A percentile compares a stretch with the other conserved stretches of the same genome.
phyloP scores from a whole-genome alignment of 2,113 vertebrate species.

The Nettapus auritus region DNA sequence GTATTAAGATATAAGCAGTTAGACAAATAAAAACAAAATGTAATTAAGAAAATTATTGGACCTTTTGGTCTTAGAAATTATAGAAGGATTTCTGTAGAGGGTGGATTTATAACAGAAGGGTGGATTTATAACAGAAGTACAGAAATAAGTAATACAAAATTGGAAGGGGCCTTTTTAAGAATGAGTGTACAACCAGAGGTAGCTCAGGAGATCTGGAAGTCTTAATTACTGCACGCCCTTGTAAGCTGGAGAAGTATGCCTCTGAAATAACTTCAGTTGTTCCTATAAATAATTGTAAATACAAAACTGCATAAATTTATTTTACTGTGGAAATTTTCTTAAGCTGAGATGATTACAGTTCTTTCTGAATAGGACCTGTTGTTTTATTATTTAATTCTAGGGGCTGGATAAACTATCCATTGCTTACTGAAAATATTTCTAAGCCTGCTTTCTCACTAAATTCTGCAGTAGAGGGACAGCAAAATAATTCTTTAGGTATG shows the following conservation, averaged over 20 bases:
- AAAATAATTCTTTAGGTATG: slow-evolving; percentile 61
- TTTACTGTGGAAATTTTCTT: background rate
- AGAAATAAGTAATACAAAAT: background rate
- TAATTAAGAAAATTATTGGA: background rate
- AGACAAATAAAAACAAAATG: background rate
- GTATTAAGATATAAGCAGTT: background rate
- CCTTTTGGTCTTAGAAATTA: background rate
- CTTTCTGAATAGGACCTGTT: background rate
- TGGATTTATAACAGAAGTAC: background rate
- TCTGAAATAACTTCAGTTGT: background rate
- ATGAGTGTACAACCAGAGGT: background rate
- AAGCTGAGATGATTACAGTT: background rate
- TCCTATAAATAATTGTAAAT: background rate
- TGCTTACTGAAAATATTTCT: background rate
- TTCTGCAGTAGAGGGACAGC: background rate
- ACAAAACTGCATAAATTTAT: background rate
- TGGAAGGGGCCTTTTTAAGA: background rate
- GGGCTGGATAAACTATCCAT: background rate
- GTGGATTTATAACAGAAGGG: background rate
- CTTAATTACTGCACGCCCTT: background rate
- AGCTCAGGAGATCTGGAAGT: background rate
- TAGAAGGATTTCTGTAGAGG: background rate
- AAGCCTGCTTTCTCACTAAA: background rate
- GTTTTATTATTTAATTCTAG: slow-evolving; percentile 24
- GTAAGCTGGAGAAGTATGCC: background rate